A percentile compares a stretch with the other conserved stretches of the same genome.
phyloP scores from a whole-genome alignment of 2,888 invertebrate species.

The Osmoderma eremita region DNA sequence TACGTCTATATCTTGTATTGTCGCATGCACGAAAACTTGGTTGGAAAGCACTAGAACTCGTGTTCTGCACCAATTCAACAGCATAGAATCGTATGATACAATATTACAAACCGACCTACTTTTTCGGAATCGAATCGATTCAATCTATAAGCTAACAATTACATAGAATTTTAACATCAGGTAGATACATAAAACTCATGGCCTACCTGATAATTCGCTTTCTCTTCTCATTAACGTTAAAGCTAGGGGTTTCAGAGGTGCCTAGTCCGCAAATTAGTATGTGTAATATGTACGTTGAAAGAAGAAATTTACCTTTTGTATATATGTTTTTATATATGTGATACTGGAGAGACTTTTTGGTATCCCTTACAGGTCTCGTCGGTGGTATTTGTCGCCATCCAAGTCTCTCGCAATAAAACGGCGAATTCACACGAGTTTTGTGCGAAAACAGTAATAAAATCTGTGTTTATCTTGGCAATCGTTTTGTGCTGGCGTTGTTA shows the following conservation, averaged over 20 bases:
- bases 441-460: conserved; percentile 35
- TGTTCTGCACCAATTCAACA: conserved; percentile 35
- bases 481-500: conserved; percentile 28
- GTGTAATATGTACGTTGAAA: too few relatives aligned
- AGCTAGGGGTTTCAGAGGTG: too few relatives aligned
- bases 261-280: too few relatives aligned
- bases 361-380: too few relatives aligned
- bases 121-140: conserved; percentile 12
- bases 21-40: not conserved
- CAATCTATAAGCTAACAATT: not conserved
- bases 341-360: not conserved
- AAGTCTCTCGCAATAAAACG: conserved; percentile 9
- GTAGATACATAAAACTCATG: conserved; percentile 38
- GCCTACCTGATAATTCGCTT: conserved; percentile 43
- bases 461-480: conserved; percentile 32
- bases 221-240: conserved; percentile 31
- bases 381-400: conserved; percentile 1
- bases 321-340: too few relatives aligned
- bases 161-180: conserved; percentile 27
- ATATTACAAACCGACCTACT: conserved; percentile 18
- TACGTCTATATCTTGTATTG: not conserved
- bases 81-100: conserved; percentile 17
- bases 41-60: not conserved
- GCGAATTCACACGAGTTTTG: conserved; percentile 33
- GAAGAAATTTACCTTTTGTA: too few relatives aligned